Conservation (phyloP, 2,888 invertebrate species). For the Petrophora chlorosata region DNA sequence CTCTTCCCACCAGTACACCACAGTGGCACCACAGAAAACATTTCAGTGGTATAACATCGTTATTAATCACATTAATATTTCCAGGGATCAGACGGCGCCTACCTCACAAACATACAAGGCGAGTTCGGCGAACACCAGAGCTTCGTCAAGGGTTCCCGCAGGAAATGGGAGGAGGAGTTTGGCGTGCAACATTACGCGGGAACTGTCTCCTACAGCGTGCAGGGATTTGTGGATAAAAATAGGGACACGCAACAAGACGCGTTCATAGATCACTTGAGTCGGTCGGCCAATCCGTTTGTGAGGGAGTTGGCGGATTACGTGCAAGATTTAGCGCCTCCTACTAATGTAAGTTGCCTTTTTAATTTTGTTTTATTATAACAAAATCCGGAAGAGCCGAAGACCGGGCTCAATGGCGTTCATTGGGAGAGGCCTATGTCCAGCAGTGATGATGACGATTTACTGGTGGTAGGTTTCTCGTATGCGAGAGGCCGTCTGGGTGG, state of each 20-base stretch:
- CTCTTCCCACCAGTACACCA: too few species aligned
- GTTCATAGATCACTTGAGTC: conserved; percentile 94
- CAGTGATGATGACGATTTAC: too few species aligned
- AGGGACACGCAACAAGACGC: conserved; percentile 96
- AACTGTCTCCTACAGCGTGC: conserved; percentile 90
- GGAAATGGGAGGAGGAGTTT: conserved; percentile 96
- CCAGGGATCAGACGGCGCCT: conserved; percentile 93
- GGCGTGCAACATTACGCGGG: conserved; percentile 96
- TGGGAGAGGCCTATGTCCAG: too few species aligned
- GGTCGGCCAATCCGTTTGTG: conserved; percentile 92
- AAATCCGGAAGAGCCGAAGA: too few species aligned
- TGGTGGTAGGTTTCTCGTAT: too few species aligned
- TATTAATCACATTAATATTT: background rate
- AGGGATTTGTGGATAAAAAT: conserved; percentile 95
- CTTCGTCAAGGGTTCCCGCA: conserved; percentile 93
- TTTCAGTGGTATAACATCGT: background rate
- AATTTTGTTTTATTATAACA: too few species aligned
- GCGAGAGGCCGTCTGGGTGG: too few species aligned
- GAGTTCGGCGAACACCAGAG: conserved; percentile 93
- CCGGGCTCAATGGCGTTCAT: too few species aligned
- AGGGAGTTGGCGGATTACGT: conserved; percentile 87
- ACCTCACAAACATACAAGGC: conserved; percentile 93
- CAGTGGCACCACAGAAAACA: too few species aligned
- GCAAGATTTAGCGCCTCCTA: conserved; percentile 82
- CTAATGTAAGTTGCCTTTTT: conserved; percentile 79